These are phyloP conservation scores for Agapornis roseicollis DNA, from an alignment of 2,113 vertebrate species.

Conservation along the genomic window DNA sequence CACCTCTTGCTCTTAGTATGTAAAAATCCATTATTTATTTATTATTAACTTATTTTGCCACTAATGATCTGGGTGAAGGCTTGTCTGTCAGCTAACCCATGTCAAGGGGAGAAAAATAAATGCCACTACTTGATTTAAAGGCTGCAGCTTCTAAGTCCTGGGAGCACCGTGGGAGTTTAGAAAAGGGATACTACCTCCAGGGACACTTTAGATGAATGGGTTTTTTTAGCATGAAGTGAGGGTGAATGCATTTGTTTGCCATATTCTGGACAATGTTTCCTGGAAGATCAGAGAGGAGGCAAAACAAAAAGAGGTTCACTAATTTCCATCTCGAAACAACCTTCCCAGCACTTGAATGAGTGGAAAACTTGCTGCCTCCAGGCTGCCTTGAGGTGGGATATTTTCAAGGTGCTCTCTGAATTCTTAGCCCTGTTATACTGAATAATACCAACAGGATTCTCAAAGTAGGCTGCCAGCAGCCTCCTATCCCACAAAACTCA, in stretches of 20 bases:
- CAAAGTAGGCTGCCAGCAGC: background rate
- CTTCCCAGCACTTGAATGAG: background rate
- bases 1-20: background rate
- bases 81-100: background rate
- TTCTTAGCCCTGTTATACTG: background rate
- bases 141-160: background rate
- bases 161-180: background rate
- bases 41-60: background rate
- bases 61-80: background rate
- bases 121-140: background rate
- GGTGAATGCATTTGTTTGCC: background rate
- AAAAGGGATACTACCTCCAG: background rate
- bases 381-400: background rate
- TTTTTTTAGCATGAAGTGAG: background rate
- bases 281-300: background rate
- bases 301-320: background rate
- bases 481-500: background rate
- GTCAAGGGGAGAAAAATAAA: background rate
- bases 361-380: background rate
- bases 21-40: conserved; percentile 20
- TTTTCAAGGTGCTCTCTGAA: background rate
- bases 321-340: background rate
- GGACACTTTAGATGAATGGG: background rate
- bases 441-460: background rate
- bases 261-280: background rate